Evolutionary conservation across 2,113 vertebrate species (phyloP), one percentile per base, ranked within the genome.

Genomic region (Motacilla alba): DNA sequence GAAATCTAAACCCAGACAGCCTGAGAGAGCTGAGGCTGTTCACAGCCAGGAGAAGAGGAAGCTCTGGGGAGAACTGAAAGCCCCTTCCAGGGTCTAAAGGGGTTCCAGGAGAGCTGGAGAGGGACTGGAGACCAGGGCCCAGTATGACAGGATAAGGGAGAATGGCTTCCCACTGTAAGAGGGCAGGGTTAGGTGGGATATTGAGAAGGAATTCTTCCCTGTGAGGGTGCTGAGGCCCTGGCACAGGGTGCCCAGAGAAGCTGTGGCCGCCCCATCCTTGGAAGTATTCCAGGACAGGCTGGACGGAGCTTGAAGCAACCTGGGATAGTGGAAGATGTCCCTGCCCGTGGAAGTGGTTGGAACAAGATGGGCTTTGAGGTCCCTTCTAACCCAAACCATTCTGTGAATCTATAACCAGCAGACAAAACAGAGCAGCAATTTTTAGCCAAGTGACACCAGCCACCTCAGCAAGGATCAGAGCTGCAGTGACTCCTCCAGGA

Each of bases 221-320:
- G 13, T n/a, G 70, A 49, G 9, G 44, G 24, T 28, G 33, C 5
- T 23, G 37, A 83, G 22, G 18, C 53, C 24, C 11, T 47, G n/a
- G 13, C 23, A 75, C 24, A 39, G 30, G 30, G 0, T 55, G 5
- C 8, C 14, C 47, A 69, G 2, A 35, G 47, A 13, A 41, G 11
- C 22, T 62, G 47, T 19, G 26, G 21, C 11, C 47, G 14, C 18
- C 10, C 5, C 15, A 16, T 19, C 30, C 11, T 11, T 31, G 3
- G 30, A 4, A 30, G 6, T 27, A 14, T 2, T 3, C n/a, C 2
- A 62, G 43, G 22, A 2, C n/a, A 37, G 21, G 30, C 0, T 28
- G 35, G 49, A 69, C 0, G 0, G 18, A 12, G 15, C 31, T 49
- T 50, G 43, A 13, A 83, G 49, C 35, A 69, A 2, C 10, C 8